Evolutionary conservation across 2,797 vertebrate genomes (phyloP).

Genomic region (Tenualosa ilisha): DNA sequence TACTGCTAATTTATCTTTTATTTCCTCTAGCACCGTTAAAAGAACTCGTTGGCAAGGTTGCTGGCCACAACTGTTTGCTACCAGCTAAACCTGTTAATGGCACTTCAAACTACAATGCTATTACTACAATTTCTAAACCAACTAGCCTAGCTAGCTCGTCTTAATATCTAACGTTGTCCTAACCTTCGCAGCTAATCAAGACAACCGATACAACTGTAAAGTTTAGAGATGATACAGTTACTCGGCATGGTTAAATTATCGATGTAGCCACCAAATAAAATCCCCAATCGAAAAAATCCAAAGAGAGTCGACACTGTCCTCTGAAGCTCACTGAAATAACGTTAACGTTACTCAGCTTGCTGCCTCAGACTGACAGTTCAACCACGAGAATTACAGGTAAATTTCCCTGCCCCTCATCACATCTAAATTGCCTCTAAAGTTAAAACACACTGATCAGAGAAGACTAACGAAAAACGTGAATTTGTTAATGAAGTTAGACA

Average conservation of each 20-base stretch:
- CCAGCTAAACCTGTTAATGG: constrained; percentile 28
- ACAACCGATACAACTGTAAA: constrained; percentile 21
- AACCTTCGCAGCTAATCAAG: constrained; percentile 7
- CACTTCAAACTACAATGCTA: constrained; percentile 21
- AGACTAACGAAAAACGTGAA: not conserved
- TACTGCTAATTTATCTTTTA: not conserved
- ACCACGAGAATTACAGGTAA: constrained; percentile 39
- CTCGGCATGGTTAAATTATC: constrained; percentile 11
- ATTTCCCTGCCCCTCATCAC: constrained; percentile 6
- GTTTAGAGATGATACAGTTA: not conserved
- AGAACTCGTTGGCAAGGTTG: constrained; percentile 11
- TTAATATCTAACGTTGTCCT: constrained; percentile 11
- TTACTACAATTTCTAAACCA: constrained; percentile 1
- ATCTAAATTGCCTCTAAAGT: not conserved
- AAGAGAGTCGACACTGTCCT: constrained; percentile 24
- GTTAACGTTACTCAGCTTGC: constrained; percentile 30
- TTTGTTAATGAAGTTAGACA: not conserved
- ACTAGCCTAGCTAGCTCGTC: constrained; percentile 36
- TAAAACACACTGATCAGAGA: not conserved
- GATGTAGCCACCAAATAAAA: not conserved
- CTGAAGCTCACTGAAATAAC: constrained; percentile 7
- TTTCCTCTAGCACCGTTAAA: not conserved
- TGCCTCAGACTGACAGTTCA: constrained; percentile 54
- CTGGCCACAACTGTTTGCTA: constrained; percentile 8
- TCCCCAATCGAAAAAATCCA: not conserved